Evolutionary conservation across 2,113 vertebrate genomes (phyloP), one percentile per base, ranked within the genome.

Genomic region (Sebastes schlegelii): DNA sequence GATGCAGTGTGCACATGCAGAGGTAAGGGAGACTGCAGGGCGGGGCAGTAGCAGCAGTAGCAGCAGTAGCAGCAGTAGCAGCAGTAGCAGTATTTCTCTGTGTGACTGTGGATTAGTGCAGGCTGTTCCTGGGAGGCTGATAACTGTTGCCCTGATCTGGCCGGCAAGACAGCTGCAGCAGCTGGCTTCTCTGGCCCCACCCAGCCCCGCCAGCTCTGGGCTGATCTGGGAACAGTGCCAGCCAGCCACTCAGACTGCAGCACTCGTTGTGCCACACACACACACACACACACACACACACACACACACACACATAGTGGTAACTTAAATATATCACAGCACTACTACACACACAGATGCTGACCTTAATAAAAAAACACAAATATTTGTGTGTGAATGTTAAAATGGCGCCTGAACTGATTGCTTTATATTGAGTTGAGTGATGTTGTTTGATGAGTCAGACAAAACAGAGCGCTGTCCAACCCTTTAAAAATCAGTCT

Each of bases 171-270:
- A 48, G 49, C 82, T 77, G 71, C 74, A 81, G 84, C 84, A 84
- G 83, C 89, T 90, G 87, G 79, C 85, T 60, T 51, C 80, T 84
- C 54, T 55, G 78, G 86, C 88, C 86, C 85, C 86, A 76, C 83
- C 87, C 85, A 52, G 34, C 68, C 63, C 66, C 45, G 45, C 81
- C 78, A 87, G 85, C 82, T 80, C 74, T 69, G 66, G 79, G 71
- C 55, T 80, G 51, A 78, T 84, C 83, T 90, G 89, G 91, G 90
- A 91, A 70, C 79, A 48, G 54, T 66, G 90, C 92, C 92, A 93
- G 84, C 67, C 86, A 89, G 81, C 75, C 88, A 83, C 79, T 91
- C 69, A 79, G 69, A 86, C 84, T 92, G 88, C 90, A 89, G 84
- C 81, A 83, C 49, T 83, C 8, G 1, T 45, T 64, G 57, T 83